Evolutionary conservation across 2,113 vertebrate genomes (phyloP).

Genomic region (Rhinoderma darwinii): DNA sequence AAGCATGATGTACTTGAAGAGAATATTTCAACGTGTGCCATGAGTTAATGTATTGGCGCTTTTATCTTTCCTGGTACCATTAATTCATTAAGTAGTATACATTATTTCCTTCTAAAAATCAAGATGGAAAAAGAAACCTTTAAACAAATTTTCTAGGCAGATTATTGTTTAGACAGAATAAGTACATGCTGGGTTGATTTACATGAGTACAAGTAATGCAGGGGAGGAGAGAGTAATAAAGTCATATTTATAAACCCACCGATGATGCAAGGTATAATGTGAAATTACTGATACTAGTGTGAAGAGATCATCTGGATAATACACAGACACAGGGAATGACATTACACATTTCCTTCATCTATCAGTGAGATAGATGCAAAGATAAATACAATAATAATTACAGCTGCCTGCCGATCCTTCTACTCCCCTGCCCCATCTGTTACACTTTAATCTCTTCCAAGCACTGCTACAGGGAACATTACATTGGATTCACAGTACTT

Average conservation of each 20-base stretch:
- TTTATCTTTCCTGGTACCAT: not conserved
- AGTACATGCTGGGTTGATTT: conserved; percentile 25
- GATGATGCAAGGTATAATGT: conserved; percentile 30
- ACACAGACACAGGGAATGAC: not conserved
- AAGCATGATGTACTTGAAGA: not conserved
- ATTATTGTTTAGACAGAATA: conserved; percentile 8
- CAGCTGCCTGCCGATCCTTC: conserved; percentile 30
- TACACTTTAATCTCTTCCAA: conserved; percentile 47
- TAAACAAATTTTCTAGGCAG: conserved; percentile 11
- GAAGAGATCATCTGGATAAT: conserved; percentile 19
- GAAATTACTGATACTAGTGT: conserved; percentile 25
- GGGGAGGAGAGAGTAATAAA: conserved; percentile 35
- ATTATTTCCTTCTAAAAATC: conserved; percentile 3
- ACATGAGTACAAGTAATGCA: conserved; percentile 20
- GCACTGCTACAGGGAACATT: conserved; percentile 15
- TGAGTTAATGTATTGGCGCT: not conserved
- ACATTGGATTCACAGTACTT: conserved; percentile 5
- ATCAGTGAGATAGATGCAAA: conserved; percentile 22
- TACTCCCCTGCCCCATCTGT: conserved; percentile 51
- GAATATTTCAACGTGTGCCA: not conserved
- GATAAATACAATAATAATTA: conserved; percentile 54
- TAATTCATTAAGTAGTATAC: conserved; percentile 12
- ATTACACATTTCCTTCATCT: conserved; percentile 46
- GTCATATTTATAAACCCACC: conserved; percentile 8
- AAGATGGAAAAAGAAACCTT: conserved; percentile 8